These are phyloP conservation scores for Diarsia dahlii DNA, from an alignment of 2,888 invertebrate genomes.

Conservation along the genomic window DNA sequence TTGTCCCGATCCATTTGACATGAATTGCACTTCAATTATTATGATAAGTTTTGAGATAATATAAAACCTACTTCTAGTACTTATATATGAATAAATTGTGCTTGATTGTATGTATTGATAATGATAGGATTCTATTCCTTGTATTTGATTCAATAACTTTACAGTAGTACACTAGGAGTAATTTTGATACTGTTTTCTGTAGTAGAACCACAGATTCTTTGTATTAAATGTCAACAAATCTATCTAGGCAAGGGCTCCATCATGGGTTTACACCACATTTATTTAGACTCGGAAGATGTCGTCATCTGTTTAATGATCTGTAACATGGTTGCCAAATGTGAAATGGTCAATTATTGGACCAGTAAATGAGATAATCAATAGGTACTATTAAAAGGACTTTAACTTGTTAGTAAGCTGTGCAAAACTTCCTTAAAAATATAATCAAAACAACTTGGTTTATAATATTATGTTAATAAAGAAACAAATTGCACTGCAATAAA, in stretches of 20 bases:
- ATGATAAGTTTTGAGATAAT: conserved; percentile 44
- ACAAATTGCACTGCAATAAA: neutral
- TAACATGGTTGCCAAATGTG: neutral
- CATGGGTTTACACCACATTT: neutral
- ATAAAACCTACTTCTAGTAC: conserved; percentile 18
- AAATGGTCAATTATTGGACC: neutral
- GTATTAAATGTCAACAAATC: neutral
- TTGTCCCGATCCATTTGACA: conserved; percentile 59
- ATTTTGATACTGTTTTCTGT: neutral
- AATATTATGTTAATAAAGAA: neutral
- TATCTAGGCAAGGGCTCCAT: neutral
- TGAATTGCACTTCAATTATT: conserved; percentile 57
- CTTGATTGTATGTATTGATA: conserved; percentile 3
- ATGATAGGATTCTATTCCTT: neutral
- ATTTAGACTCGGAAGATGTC: conserved; percentile 1
- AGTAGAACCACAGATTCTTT: neutral
- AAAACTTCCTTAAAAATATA: neutral
- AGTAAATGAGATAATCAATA: neutral
- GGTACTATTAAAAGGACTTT: no score
- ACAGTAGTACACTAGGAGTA: no score
- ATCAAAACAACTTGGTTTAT: neutral
- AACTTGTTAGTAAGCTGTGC: neutral
- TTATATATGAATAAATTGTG: conserved; percentile 16
- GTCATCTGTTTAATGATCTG: neutral
- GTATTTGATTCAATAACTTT: neutral